These are phyloP conservation scores for Scaptomyza polygonia DNA, from an alignment of 2,888 invertebrate species.

Conservation along the genomic window DNA sequence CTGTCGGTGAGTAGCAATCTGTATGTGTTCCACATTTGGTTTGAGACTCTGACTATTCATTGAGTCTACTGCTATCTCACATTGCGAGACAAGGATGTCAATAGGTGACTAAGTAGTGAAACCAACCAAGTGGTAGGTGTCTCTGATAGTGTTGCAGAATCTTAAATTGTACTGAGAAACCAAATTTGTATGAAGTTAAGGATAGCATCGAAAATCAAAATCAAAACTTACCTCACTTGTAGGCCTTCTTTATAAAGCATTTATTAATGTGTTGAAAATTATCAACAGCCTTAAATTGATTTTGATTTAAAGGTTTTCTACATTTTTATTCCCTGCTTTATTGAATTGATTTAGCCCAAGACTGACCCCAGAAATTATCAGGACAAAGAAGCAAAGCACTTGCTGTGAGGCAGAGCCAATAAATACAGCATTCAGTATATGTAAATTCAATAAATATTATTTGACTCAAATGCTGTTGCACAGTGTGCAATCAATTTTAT, in stretches of 20 bases:
- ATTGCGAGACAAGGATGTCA: conserved; percentile 19
- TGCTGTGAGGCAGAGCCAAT: conserved; percentile 14
- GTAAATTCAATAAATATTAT: conserved; percentile 78
- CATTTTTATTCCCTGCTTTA: too few relatives aligned
- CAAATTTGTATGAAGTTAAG: background rate
- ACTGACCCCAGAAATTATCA: conserved; percentile 47
- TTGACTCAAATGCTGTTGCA: conserved; percentile 33
- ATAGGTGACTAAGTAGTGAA: background rate
- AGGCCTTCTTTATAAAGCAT: too few relatives aligned
- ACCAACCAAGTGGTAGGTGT: conserved; percentile 26
- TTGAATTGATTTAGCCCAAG: conserved; percentile 1
- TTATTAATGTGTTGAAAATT: too few relatives aligned
- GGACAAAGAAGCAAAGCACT: conserved; percentile 7
- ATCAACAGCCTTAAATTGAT: too few relatives aligned
- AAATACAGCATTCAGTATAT: conserved; percentile 64
- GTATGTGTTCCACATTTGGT: conserved; percentile 9
- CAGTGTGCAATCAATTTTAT: conserved; percentile 73
- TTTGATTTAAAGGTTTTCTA: too few relatives aligned
- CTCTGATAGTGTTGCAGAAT: conserved; percentile 1
- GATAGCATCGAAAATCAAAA: too few relatives aligned
- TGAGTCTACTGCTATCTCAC: conserved; percentile 8
- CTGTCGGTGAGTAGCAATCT: conserved; percentile 7
- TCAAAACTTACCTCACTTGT: too few relatives aligned
- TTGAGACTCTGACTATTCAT: background rate
- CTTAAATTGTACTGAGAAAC: background rate